Base-by-base conservation (phyloP, 1,140 invertebrate genomes). In the Drosophila biarmipes region DNA sequence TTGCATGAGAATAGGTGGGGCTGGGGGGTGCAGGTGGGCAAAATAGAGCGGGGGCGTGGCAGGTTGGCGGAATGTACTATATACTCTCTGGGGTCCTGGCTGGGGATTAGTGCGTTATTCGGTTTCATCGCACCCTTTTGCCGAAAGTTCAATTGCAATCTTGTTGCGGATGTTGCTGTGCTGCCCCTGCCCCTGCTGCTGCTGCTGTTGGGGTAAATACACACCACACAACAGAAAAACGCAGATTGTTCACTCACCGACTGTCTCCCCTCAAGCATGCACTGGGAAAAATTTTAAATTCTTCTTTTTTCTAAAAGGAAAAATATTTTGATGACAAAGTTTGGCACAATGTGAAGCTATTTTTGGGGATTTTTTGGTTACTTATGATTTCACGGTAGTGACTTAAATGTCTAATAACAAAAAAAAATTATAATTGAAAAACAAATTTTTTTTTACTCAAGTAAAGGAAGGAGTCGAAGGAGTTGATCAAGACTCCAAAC, bases 61-160 rank as follows among this genome's bases (percentile, higher is more conserved):
- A 11, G 31, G 35, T 15, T 14, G 37, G 14, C 27, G 10, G 29
- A 10, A 31, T 31, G 48, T 5, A 27, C 10, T 11, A 43, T 34
- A 21, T 51, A 21, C 38, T 66, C 62, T 34, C 42, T 54, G 53
- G 45, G 40, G 24, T 49, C 24, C 71, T 56, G 72, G 72, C 58
- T 69, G 35, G 43, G 73, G 73, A 77, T 77, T 77, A 77, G 73
- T 68, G 73, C 63, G 73, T 76, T 59, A 59, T 57, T 59, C 38
- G 48, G 55, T 40, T 45, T 38, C 53, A 64, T 34, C 57, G 42
- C 58, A 24, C 10, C 51, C 52, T 51, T 34, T 68, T 49, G 64
- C 35, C 75, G 15, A 78, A 85, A 69, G 80, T 80, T 85, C 81
- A 85, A 85, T 85, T 85, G 81, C 77, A 67, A 85, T 78, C 73